phyloP scores from a whole-genome alignment of 2,113 vertebrate species.

The Engraulis encrasicolus region DNA sequence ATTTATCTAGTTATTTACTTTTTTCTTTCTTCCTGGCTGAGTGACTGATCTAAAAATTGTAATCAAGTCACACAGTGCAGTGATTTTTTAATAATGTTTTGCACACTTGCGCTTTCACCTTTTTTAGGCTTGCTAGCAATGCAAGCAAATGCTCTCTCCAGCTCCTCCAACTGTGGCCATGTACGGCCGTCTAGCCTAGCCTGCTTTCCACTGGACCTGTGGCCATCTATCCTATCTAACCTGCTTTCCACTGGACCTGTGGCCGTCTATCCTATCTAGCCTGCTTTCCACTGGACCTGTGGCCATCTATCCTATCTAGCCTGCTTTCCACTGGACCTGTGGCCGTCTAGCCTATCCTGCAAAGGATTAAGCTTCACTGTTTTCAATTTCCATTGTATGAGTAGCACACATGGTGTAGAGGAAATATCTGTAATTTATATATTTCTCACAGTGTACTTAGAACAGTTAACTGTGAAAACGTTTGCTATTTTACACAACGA shows the following conservation, averaged over 20 bases:
- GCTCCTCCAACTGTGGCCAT: background rate
- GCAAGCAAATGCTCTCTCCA: background rate
- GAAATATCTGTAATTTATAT: background rate
- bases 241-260: background rate
- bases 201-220: background rate
- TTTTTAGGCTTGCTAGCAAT: background rate
- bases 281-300: background rate
- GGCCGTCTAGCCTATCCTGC: background rate
- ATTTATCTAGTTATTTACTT: no score
- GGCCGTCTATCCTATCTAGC: background rate
- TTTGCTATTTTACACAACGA: background rate
- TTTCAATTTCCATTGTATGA: background rate
- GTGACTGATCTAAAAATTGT: background rate
- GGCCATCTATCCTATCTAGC: background rate
- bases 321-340: background rate
- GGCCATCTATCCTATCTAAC: no score
- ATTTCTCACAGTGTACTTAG: background rate
- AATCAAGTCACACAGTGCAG: background rate
- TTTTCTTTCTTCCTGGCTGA: background rate
- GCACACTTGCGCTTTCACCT: background rate
- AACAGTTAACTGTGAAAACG: background rate
- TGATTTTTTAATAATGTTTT: slow-evolving; percentile 12
- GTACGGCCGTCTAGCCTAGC: background rate
- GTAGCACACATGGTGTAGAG: background rate
- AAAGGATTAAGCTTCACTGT: background rate